Evolutionary conservation across 1,140 invertebrate species (phyloP), one percentile per base, ranked within the genome.

Genomic region (Oreohelix idahoensis): DNA sequence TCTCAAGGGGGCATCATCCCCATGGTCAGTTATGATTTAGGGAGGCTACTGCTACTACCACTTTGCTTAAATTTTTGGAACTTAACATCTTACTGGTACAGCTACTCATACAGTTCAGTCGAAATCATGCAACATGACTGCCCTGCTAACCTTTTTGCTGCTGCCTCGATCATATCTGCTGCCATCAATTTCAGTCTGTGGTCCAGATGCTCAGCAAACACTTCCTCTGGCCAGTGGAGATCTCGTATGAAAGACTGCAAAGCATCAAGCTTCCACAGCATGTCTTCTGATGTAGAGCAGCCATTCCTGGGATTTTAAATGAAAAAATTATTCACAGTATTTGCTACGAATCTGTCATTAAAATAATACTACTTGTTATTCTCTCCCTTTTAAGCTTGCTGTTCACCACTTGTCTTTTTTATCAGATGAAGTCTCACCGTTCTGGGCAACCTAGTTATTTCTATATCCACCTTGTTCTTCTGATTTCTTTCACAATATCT

Each of bases 241-340:
- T 99, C 98, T 74, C 96, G 94, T 84, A 99, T 99, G 92, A 99
- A 99, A 38, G 97, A 97, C 92, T 99, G 98, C 71, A 99, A 93
- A 17, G 98, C 98, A 91, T 99, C 98, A 88, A 99, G 92, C 92
- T 99, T 99, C 98, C 98, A 99, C 92, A 99, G 98, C 81, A 99
- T 94, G 92, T 99, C 98, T 92, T 99, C 98, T 0, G 98, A 99
- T 53, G 98, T 99, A 11, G 97, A 96, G 94, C 98, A 99, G 0
- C 98, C 98, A 88, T 90, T 92, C 29, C 92, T 92, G 83, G n/a
- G 32, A 45, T 29, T 29, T 32, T 11, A 79, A 26, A 42, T 15
- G n/a, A 29, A 74, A n/a, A 23, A 23, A 20, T 58, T 23, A 58
- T 20, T 98, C 98, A 74, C 29, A 99, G 0, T 98, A 98, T 87